A percentile compares a stretch with the other conserved stretches of the same genome.
phyloP scores from a whole-genome alignment of 2,888 invertebrate species.

The Gryllus longicercus region DNA sequence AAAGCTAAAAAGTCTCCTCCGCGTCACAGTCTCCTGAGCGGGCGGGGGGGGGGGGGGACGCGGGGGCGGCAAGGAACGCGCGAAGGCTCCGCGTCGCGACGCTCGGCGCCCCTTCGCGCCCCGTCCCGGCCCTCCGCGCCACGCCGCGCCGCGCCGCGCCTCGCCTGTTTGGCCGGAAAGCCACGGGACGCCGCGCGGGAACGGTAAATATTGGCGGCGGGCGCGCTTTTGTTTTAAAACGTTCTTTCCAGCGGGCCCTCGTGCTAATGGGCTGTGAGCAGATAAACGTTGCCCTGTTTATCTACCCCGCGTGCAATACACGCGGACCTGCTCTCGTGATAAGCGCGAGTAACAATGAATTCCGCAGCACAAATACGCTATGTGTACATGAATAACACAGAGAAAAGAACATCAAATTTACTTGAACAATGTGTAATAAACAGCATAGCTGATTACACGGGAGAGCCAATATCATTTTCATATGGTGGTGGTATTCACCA shows the following conservation, averaged over 20 bases:
- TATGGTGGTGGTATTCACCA: not conserved
- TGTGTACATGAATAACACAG: not conserved
- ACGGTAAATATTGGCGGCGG: not conserved
- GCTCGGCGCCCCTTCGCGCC: too few relatives aligned
- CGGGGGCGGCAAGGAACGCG: too few relatives aligned
- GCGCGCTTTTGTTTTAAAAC: constrained; percentile 8
- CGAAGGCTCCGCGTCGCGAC: too few relatives aligned
- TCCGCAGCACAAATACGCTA: not conserved
- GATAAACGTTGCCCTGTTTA: constrained; percentile 5
- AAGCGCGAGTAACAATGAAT: constrained; percentile 9
- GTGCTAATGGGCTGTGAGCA: not conserved
- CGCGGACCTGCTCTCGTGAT: not conserved
- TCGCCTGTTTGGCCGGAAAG: too few relatives aligned
- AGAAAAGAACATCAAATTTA: constrained; percentile 17
- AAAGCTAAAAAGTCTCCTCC: too few relatives aligned
- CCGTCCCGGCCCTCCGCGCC: too few relatives aligned
- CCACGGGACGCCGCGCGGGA: not conserved
- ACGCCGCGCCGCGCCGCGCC: too few relatives aligned
- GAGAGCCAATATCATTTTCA: constrained; percentile 11
- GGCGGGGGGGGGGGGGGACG: too few relatives aligned
- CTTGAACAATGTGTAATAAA: constrained; percentile 17
- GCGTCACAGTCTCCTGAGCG: too few relatives aligned
- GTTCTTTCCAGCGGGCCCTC: constrained; percentile 5
- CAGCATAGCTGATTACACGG: constrained; percentile 17
- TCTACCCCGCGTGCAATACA: not conserved